These are phyloP conservation scores for Drosophila willistoni DNA, from an alignment of 1,140 invertebrate genomes.

Conservation along the genomic window DNA sequence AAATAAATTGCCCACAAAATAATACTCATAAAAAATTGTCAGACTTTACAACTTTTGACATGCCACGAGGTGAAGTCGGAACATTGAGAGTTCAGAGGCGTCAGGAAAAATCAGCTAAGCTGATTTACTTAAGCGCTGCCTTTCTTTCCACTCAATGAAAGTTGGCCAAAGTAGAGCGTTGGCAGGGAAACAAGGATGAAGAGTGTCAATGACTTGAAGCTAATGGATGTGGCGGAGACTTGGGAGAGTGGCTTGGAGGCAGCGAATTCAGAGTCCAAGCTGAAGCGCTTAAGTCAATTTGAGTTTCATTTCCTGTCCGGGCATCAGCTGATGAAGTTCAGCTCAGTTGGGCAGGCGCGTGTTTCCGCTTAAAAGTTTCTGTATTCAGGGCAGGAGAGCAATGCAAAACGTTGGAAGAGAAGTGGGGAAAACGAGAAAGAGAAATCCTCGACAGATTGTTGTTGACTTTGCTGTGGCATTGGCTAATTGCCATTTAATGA, in stretches of 20 bases:
- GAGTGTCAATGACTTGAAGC: slow-evolving; percentile 26
- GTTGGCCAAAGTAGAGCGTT: neutral
- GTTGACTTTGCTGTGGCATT: slow-evolving; percentile 14
- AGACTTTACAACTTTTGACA: slow-evolving; percentile 19
- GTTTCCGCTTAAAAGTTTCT: slow-evolving; percentile 22
- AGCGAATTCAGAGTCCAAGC: neutral
- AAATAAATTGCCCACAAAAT: slow-evolving; percentile 8
- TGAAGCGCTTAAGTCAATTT: slow-evolving; percentile 22
- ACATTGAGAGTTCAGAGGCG: slow-evolving; percentile 4
- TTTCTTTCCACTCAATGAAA: slow-evolving; percentile 17
- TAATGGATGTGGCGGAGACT: slow-evolving; percentile 8
- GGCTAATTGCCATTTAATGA: slow-evolving; percentile 24
- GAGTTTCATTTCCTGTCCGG: slow-evolving; percentile 23
- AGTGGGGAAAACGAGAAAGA: neutral
- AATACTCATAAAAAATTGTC: slow-evolving; percentile 17
- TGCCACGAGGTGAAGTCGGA: slow-evolving; percentile 2
- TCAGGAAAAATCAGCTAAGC: slow-evolving; percentile 14
- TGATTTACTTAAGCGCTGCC: slow-evolving; percentile 23
- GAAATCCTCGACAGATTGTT: slow-evolving; percentile 17
- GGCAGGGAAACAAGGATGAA: neutral
- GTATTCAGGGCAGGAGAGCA: neutral
- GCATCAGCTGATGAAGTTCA: slow-evolving; percentile 12
- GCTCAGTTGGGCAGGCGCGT: slow-evolving; percentile 13
- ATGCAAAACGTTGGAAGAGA: neutral
- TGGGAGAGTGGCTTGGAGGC: neutral